phyloP scores from a whole-genome alignment of 2,113 vertebrate genomes.

The Motacilla alba region DNA sequence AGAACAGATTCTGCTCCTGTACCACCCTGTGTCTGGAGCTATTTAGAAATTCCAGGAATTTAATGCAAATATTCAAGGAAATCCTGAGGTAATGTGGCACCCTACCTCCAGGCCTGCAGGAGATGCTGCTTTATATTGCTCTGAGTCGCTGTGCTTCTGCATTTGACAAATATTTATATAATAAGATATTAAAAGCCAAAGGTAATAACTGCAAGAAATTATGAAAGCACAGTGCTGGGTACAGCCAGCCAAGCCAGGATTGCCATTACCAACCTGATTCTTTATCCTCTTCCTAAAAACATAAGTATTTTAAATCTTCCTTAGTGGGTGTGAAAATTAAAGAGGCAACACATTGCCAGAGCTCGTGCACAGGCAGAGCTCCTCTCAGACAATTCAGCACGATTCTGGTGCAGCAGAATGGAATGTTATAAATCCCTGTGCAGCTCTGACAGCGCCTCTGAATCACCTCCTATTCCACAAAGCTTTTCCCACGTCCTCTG shows the following conservation, averaged over 20 bases:
- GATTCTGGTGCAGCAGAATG: not conserved
- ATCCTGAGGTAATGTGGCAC: not conserved
- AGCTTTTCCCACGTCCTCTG: not conserved
- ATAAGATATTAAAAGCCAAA: not conserved
- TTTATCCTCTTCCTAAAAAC: not conserved
- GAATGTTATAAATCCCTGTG: not conserved
- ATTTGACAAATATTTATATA: slow-evolving; percentile 1
- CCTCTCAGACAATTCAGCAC: not conserved
- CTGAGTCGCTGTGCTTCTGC: not conserved
- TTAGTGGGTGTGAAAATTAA: not conserved
- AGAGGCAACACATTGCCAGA: not conserved
- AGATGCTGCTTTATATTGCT: not conserved
- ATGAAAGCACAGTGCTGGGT: not conserved
- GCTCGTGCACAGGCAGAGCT: not conserved
- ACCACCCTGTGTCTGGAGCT: not conserved
- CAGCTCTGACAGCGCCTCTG: not conserved
- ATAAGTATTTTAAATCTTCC: not conserved
- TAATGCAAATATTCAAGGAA: not conserved
- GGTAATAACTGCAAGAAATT: not conserved
- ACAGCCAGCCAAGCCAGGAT: not conserved
- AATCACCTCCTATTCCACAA: not conserved
- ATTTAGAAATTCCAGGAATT: not conserved
- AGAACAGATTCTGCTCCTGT: not conserved
- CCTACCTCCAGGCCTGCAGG: not conserved
- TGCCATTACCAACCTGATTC: not conserved